A percentile compares a stretch with the other conserved stretches of the same genome.
Evolutionary conservation across 2,888 invertebrate genomes (phyloP).

Genomic region (Lasioglossum villosulum): DNA sequence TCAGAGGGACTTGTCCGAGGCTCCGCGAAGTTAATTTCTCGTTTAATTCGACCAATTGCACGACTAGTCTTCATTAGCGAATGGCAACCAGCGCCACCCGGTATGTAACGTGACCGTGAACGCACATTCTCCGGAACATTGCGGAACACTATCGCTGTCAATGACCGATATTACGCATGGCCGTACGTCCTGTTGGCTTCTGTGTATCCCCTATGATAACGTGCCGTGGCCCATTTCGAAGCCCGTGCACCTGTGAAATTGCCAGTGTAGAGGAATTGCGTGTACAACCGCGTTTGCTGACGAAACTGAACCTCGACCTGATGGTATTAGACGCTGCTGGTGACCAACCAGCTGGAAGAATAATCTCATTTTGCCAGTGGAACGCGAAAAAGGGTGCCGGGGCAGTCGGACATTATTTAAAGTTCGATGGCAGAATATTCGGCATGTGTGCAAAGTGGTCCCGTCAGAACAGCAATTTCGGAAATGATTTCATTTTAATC

Average conservation of each 20-base stretch:
- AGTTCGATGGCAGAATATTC: neutral
- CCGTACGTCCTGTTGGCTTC: conserved; percentile 68
- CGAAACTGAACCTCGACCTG: neutral
- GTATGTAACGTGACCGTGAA: conserved; percentile 77
- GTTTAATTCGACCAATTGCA: conserved; percentile 35
- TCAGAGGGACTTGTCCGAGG: neutral
- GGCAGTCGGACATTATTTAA: neutral
- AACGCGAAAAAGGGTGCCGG: neutral
- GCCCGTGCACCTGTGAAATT: conserved; percentile 74
- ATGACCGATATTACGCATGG: conserved; percentile 81
- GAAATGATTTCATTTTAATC: neutral
- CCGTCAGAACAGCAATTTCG: neutral
- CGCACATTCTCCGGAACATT: conserved; percentile 77
- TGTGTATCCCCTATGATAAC: conserved; percentile 75
- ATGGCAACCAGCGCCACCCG: conserved; percentile 61
- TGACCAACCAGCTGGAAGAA: neutral
- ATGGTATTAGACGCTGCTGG: neutral
- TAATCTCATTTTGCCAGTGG: neutral
- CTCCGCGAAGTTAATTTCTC: conserved; percentile 25
- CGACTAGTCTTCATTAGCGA: conserved; percentile 61
- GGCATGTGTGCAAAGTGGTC: neutral
- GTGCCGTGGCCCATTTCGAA: conserved; percentile 72
- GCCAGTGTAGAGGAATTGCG: conserved; percentile 66
- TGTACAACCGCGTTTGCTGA: conserved; percentile 48
- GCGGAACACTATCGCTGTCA: conserved; percentile 79